phyloP scores from a whole-genome alignment of 2,113 vertebrate species.

The Sphyrna mokarran region DNA sequence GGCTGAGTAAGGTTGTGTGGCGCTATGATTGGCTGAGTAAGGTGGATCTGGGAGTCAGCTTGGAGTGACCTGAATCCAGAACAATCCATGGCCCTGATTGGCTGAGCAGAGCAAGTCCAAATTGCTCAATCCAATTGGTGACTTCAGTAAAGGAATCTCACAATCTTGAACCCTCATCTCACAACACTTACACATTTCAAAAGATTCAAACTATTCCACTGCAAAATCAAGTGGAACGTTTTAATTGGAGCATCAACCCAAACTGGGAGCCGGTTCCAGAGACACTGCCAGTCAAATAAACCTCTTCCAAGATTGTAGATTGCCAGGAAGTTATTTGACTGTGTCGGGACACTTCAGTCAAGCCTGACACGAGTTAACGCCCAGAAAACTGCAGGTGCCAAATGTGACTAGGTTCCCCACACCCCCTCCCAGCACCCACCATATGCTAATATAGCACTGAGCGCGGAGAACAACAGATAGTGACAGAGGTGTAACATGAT shows the following conservation, averaged over 20 bases:
- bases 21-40: not conserved
- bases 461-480: not conserved
- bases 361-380: too few species aligned
- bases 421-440: not conserved
- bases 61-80: not conserved
- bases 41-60: not conserved
- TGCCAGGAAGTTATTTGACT: too few species aligned
- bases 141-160: too few species aligned
- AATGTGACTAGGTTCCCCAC: not conserved
- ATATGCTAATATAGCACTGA: not conserved
- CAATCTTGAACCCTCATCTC: not conserved
- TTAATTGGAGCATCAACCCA: not conserved
- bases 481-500: not conserved
- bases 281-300: not conserved
- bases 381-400: too few species aligned
- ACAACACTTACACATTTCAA: not conserved
- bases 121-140: too few species aligned
- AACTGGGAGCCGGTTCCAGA: not conserved
- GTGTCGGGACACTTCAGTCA: too few species aligned
- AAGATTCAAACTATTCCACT: not conserved
- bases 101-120: not conserved
- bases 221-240: not conserved
- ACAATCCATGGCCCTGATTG: not conserved
- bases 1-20: not conserved
- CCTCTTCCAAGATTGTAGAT: too few species aligned